Evolutionary conservation across 2,113 vertebrate species (phyloP).

Genomic region (Euleptes europaea): DNA sequence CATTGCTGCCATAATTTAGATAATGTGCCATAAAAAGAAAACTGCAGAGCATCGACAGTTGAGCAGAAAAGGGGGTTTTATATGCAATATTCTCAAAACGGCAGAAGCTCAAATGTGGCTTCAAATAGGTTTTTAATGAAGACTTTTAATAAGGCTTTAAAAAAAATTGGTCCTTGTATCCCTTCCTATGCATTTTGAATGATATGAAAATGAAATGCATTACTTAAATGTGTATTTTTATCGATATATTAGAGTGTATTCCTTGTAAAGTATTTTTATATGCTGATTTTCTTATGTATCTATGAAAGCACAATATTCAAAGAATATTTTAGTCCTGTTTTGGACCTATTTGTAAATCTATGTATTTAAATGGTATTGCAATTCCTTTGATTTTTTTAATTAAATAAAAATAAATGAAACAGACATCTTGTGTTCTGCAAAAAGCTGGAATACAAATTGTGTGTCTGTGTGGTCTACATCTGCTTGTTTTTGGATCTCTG

Average conservation of each 20-base stretch:
- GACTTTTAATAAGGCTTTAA: slow-evolving; percentile 72
- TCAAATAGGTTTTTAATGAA: slow-evolving; percentile 71
- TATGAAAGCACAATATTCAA: slow-evolving; percentile 79
- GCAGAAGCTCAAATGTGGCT: slow-evolving; percentile 68
- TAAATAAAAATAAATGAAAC: slow-evolving; percentile 77
- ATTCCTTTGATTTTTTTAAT: slow-evolving; percentile 66
- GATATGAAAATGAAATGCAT: slow-evolving; percentile 68
- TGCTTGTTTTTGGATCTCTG: background rate
- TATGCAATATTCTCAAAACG: slow-evolving; percentile 80
- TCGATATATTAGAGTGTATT: slow-evolving; percentile 91
- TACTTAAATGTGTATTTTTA: slow-evolving; percentile 90
- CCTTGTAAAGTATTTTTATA: slow-evolving; percentile 99
- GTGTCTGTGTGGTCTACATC: background rate
- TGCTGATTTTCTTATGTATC: slow-evolving; percentile 82
- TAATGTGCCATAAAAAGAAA: slow-evolving; percentile 65
- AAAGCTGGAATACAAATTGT: background rate
- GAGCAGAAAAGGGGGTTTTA: slow-evolving; percentile 70
- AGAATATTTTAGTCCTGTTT: slow-evolving; percentile 74
- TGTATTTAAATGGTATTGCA: slow-evolving; percentile 73
- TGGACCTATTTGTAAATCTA: slow-evolving; percentile 75
- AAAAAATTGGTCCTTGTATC: slow-evolving; percentile 71
- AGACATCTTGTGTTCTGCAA: background rate
- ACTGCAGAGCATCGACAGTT: slow-evolving; percentile 65
- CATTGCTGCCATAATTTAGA: slow-evolving; percentile 67
- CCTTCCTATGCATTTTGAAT: slow-evolving; percentile 87